Evolutionary conservation across 2,888 invertebrate species (phyloP).

Genomic region (Philonicus albiceps): DNA sequence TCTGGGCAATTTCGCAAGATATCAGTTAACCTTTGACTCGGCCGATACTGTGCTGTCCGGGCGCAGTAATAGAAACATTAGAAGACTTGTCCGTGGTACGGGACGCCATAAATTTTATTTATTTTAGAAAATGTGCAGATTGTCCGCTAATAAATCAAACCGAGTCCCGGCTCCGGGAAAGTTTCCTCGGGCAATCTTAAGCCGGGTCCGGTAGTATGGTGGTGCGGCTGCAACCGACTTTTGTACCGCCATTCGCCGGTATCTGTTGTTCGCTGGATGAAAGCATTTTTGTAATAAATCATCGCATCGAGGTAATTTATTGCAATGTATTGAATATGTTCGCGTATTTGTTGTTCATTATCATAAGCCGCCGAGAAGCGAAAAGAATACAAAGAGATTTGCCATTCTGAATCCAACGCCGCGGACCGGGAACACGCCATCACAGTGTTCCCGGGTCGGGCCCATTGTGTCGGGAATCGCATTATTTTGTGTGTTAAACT

Average conservation of each 20-base stretch:
- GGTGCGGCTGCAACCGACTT: background rate
- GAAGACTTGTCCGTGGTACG: slow-evolving; percentile 29
- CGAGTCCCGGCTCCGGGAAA: slow-evolving; percentile 6
- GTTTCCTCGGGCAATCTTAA: slow-evolving; percentile 29
- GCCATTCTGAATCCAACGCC: background rate
- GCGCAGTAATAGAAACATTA: slow-evolving; percentile 40
- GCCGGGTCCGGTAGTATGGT: background rate
- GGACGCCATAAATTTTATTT: slow-evolving; percentile 47
- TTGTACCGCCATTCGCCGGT: background rate
- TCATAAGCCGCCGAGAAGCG: slow-evolving; percentile 27
- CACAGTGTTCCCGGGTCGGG: background rate
- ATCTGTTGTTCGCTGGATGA: background rate
- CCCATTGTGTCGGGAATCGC: background rate
- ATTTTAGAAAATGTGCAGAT: slow-evolving; percentile 48
- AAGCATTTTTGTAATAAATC: slow-evolving; percentile 45
- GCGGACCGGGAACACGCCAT: background rate
- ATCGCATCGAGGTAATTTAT: slow-evolving; percentile 46
- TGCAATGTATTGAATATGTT: slow-evolving; percentile 47
- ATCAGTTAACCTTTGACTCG: slow-evolving; percentile 40
- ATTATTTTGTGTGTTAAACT: background rate
- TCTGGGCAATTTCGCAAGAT: slow-evolving; percentile 9
- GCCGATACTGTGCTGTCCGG: background rate
- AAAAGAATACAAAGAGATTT: slow-evolving; percentile 3
- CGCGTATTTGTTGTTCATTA: slow-evolving; percentile 43
- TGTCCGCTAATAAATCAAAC: slow-evolving; percentile 44